Base-by-base conservation (phyloP, 2,888 invertebrate genomes). In the Coenonympha glycerion region DNA sequence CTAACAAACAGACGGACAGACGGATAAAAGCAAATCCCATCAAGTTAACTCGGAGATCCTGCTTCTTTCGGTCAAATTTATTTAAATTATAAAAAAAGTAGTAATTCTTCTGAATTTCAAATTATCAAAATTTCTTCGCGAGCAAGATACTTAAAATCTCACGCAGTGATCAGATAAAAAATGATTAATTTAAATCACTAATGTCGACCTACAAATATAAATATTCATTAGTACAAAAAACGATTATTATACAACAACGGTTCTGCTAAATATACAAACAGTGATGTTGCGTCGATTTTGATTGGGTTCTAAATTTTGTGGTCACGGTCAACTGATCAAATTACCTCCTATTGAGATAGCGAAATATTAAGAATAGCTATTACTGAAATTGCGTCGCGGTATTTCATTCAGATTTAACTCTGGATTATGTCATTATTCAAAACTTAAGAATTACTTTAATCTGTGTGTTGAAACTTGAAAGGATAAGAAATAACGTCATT, bases 301-400 rank as follows among this genome's bases (percentile, higher is more conserved):
- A 73, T 73, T 76, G 62, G 72, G 66, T 71, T 73, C 73, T 68
- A 16, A 73, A 72, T 69, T 49, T 69, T 68, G 73, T 76, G 77
- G 80, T 77, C 79, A 80, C 76, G 80, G 80, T 76, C 79, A 80
- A 75, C 68, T 73, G 71, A 57, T 48, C 62, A 44, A 44, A 60
- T 61, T 59, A 57, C 56, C n/a, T n/a, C n/a, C n/a, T 57, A 59
- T 63, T 50, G 56, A 64, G 57, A 62, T 64, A 57, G 62, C 63
- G 65, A 62, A 58, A 65, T 49, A 55, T 57, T 53, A 47, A 54
- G 49, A 53, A 53, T 41, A 41, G 18, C 18, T 55, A 52, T 58
- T 49, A 26, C 45, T 26, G 28, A 22, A 40, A 31, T 47, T 53
- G 39, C 44, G 37, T 22, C 1, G 44, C 8, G 31, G 44, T 44